Evolutionary conservation across 2,888 invertebrate species (phyloP), one percentile per base, ranked within the genome.

Genomic region (Chymomyza caudatula): DNA sequence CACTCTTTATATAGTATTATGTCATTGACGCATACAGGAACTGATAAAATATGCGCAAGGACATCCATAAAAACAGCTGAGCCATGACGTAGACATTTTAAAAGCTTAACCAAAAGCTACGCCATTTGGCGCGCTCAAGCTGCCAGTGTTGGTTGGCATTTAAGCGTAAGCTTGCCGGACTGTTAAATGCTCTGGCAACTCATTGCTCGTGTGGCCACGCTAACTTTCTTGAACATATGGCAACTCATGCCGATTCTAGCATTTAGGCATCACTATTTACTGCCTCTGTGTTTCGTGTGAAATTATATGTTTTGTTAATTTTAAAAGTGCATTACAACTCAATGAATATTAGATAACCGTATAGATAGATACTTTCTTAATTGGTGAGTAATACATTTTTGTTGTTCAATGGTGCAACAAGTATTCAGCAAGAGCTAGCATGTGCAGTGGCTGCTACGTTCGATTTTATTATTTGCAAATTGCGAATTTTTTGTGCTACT

Each of bases 1-100:
- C 17, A 19, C 20, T 17, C n/a, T 19, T 47, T 59, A 13, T 37
- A 63, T 76, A 78, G 78, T 76, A 76, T 76, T 79, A 78, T 76
- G 65, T 13, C 20, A 59, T 49, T 54, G 11, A 13, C 63, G 60
- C 47, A 15, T 17, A 37, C 29, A 60, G 66, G 69, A 71, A 69
- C 63, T 71, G 61, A 65, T 25, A 25, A 47, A 51, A 60, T 53
- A 53, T 53, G 43, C 49, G 15, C 54, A 65, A 68, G 68, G 68
- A 69, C 60, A 61, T 69, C 52, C 63, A 60, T 37, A 58, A 53
- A 47, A 68, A 42, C 75, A 76, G 75, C 75, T 76, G 75, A 25
- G 59, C 23, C 43, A 23, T 63, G 61, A 67, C 67, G 53, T 64
- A 58, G 68, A 44, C 53, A 15, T 2, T 20, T 49, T 13, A 49